Evolutionary conservation across 2,888 invertebrate species (phyloP).

Genomic region (Xestia c-nigrum): DNA sequence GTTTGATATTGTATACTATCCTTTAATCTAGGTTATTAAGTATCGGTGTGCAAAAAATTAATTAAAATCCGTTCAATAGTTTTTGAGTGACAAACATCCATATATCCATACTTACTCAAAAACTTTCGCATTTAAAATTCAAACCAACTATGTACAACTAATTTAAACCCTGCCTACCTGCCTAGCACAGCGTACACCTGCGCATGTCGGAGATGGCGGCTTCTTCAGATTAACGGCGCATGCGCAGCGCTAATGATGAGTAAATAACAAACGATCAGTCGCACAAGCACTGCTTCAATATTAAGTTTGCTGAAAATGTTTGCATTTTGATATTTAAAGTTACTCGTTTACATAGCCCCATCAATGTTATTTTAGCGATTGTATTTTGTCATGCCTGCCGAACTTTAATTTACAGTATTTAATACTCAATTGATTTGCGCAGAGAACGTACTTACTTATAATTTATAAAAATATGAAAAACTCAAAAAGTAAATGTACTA

Average conservation of each 20-base stretch:
- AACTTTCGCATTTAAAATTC: no score
- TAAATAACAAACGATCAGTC: slow-evolving; percentile 63
- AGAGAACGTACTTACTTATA: neutral
- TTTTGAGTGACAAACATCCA: no score
- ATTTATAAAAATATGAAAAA: neutral
- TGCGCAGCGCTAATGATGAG: slow-evolving; percentile 66
- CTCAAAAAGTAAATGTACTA: no score
- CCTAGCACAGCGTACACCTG: slow-evolving; percentile 10
- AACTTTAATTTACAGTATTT: neutral
- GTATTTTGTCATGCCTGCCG: neutral
- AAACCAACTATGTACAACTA: neutral
- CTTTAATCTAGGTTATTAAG: no score
- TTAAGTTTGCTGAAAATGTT: slow-evolving; percentile 38
- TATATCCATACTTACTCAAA: no score
- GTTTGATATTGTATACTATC: no score
- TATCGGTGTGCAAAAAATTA: no score
- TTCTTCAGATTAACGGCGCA: slow-evolving; percentile 63
- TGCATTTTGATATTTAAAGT: slow-evolving; percentile 20
- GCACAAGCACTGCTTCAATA: slow-evolving; percentile 37
- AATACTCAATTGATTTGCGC: neutral
- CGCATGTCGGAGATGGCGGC: slow-evolving; percentile 22
- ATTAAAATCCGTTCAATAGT: no score
- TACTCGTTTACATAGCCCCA: neutral
- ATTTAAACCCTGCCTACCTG: neutral
- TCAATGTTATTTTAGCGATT: neutral